These are phyloP conservation scores for Odontomyia ornata DNA, from an alignment of 2,888 invertebrate species.

Conservation along the genomic window DNA sequence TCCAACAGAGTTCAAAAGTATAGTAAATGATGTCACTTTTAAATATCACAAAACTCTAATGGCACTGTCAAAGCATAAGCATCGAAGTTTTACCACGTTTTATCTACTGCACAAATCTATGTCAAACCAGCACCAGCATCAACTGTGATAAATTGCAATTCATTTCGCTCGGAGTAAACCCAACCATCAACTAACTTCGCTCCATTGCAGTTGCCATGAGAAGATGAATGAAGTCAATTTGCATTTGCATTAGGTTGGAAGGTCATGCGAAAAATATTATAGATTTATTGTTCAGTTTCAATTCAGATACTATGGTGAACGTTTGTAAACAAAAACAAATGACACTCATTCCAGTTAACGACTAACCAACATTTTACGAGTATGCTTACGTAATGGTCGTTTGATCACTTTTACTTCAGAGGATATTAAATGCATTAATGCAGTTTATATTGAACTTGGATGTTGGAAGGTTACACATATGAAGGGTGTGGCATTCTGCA, in stretches of 20 bases:
- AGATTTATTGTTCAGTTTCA: neutral
- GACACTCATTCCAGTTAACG: neutral
- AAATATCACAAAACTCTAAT: neutral
- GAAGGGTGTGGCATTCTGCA: neutral
- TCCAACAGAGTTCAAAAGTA: too few relatives aligned
- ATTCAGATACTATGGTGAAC: neutral
- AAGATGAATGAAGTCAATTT: neutral
- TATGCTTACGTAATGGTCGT: neutral
- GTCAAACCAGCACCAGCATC: neutral
- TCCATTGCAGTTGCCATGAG: neutral
- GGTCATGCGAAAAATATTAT: neutral
- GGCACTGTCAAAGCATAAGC: neutral
- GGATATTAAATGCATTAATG: neutral
- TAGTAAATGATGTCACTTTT: neutral
- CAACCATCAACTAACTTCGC: neutral
- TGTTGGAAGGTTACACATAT: neutral
- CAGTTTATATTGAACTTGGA: neutral
- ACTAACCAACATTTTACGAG: neutral
- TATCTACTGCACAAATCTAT: neutral
- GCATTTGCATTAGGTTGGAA: neutral
- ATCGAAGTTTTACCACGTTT: neutral
- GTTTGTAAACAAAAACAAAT: slow-evolving; percentile 3
- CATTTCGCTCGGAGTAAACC: neutral
- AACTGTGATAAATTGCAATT: neutral
- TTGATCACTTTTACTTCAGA: neutral